A percentile compares a stretch with the other conserved stretches of the same genome.
These are phyloP conservation scores for Hippocampus comes DNA, from an alignment of 2,113 vertebrate species.

Conservation along the genomic window DNA sequence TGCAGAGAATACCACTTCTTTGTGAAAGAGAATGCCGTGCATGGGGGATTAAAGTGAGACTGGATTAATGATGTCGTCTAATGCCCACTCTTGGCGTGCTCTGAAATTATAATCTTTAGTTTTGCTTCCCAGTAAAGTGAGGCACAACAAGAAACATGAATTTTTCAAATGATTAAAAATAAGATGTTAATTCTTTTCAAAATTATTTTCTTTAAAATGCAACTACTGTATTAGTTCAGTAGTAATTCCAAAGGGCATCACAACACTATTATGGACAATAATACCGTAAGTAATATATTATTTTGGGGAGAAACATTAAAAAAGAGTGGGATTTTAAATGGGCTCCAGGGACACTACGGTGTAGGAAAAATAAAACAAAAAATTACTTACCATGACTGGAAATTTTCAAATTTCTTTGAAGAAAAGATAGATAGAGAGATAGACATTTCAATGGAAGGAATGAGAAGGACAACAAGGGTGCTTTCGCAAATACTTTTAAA, in stretches of 20 bases:
- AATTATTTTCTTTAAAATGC: not conserved
- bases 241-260: not conserved
- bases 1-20: not conserved
- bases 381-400: too few species aligned
- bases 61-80: constrained; percentile 30
- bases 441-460: too few species aligned
- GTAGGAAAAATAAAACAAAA: too few species aligned
- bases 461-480: too few species aligned
- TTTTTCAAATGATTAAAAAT: too few species aligned
- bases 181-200: not conserved
- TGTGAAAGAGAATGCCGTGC: not conserved
- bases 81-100: constrained; percentile 11
- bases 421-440: too few species aligned
- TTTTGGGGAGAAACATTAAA: too few species aligned
- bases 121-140: constrained; percentile 1
- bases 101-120: constrained; percentile 1
- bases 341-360: too few species aligned
- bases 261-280: not conserved
- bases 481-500: too few species aligned
- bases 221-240: not conserved
- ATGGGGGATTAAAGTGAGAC: constrained; percentile 23
- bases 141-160: not conserved
- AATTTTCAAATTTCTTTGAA: too few species aligned
- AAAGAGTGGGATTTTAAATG: too few species aligned
- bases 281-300: too few species aligned